Percentiles rank a stretch among this genome's conserved stretches.
Evolutionary conservation across 53 echinoderm and acorn worm species (phyloP).

Genomic region (Pentamera pediparva): DNA sequence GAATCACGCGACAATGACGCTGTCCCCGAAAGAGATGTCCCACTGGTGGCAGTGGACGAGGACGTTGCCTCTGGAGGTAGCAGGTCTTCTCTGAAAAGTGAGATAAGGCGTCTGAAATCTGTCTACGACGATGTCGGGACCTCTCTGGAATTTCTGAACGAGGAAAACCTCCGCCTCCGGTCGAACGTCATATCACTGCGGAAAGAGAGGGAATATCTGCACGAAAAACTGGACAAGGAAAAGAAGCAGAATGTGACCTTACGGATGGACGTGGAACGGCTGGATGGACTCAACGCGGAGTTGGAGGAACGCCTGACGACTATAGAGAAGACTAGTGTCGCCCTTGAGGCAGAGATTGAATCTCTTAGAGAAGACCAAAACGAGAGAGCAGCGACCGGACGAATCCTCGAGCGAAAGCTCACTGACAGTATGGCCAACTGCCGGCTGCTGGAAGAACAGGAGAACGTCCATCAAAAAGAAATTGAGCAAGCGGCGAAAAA

Average conservation of each 20-base stretch:
- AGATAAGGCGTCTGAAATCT: constrained; percentile 63
- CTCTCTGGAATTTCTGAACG: constrained; percentile 44
- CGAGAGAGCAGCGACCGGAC: constrained; percentile 38
- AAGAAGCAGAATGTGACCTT: neutral
- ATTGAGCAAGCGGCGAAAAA: constrained; percentile 48
- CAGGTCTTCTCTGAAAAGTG: constrained; percentile 43
- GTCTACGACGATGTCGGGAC: constrained; percentile 68
- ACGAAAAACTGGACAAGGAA: constrained; percentile 31
- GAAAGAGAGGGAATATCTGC: constrained; percentile 48
- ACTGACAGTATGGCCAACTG: constrained; percentile 46
- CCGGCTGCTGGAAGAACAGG: constrained; percentile 34
- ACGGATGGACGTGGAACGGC: neutral
- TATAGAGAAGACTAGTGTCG: constrained; percentile 37
- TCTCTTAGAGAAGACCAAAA: constrained; percentile 35
- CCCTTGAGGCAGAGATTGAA: constrained; percentile 31
- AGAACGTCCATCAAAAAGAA: constrained; percentile 43
- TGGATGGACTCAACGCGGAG: constrained; percentile 46
- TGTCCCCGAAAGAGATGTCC: neutral
- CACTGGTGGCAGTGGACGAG: neutral
- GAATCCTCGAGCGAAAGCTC: constrained; percentile 53
- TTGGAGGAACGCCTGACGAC: constrained; percentile 32
- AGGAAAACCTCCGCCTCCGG: constrained; percentile 59
- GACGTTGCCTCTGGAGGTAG: neutral
- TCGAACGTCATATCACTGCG: constrained; percentile 37
- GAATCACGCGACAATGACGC: neutral